Evolutionary conservation across 2,113 vertebrate genomes (phyloP), one percentile per base, ranked within the genome.

Genomic region (Seriola dumerili): DNA sequence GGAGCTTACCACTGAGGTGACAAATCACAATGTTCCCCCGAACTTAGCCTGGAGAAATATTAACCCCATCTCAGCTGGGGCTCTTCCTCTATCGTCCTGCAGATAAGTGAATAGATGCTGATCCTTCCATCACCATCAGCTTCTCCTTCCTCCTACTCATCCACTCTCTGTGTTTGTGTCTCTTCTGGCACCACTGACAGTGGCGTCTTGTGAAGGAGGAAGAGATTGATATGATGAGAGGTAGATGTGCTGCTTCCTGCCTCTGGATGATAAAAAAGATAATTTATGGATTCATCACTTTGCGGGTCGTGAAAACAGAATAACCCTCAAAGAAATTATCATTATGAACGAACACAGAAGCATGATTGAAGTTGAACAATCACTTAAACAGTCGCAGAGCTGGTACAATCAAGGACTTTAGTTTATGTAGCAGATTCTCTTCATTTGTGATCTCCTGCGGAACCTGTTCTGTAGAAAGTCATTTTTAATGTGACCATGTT

Each of bases 111-210:
- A 90, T 85, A 88, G 83, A 86, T 76, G 86, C 82, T 74, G 89
- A 90, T 91, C 86, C 64, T 85, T 94, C 89, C 89, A 88, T 93
- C 91, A 83, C 88, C 79, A 90, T 89, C 89, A 78, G 86, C 81
- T 81, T 81, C 83, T 90, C 75, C 90, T 88, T 92, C 91, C 92
- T 93, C 91, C 92, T 89, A 92, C 89, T 92, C 88, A 87, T 84
- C 83, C 88, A 58, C 90, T 92, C 81, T 79, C 81, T 76, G 74
- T 89, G 86, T 92, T 91, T 87, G 87, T 87, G 85, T 92, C 91
- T 93, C 89, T 86, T 78, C 84, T 91, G 89, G 89, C 86, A 85
- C 85, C 78, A 78, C 86, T 69, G 88, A 90, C 87, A 65, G 88
- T 70, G 74, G 81, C 69, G 67, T 86, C 81, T 92, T 86, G 88